Base-by-base conservation (phyloP, 2,888 invertebrate genomes). In the Gastracanthus pulcherrimus region DNA sequence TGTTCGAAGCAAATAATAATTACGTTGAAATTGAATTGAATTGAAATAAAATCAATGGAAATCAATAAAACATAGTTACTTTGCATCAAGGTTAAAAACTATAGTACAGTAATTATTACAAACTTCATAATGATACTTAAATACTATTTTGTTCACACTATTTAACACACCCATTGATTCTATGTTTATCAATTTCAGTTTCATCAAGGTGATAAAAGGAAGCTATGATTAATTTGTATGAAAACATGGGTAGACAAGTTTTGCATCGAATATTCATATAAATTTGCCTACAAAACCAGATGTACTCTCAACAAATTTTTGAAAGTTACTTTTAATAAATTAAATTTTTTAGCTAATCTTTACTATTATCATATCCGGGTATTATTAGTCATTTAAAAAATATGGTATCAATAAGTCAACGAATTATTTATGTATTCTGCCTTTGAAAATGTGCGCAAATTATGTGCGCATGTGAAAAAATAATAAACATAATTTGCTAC, bases 341-440 rank as follows among this genome's bases (percentile, higher is more conserved):
- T n/a, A n/a, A n/a, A n/a, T n/a, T n/a, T n/a, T n/a, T n/a, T n/a
- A n/a, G n/a, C n/a, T n/a, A n/a, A n/a, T n/a, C n/a, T n/a, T n/a
- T n/a, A n/a, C n/a, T n/a, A n/a, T n/a, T n/a, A n/a, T n/a, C n/a
- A n/a, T n/a, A n/a, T n/a, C n/a, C n/a, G n/a, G n/a, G n/a, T 2
- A 55, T 55, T 51, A 38, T 26, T 36, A n/a, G 7, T 41, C 26
- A 60, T 11, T 58, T 69, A 5, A 55, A 67, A 31, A 45, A 62
- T 45, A 62, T 62, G 70, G 70, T 70, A 13, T 70, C 62, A 70
- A 62, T 77, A 45, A 77, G 36, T 69, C 26, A 70, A 71, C 11
- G 19, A 38, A 58, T 79, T 67, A 48, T 74, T 79, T 67, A 74
- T 60, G 67, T 60, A 74, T 74, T 51, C 60, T 11, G 29, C 45